Evolutionary conservation across 2,888 invertebrate species (phyloP), one percentile per base, ranked within the genome.

Genomic region (Synanthedon andrenaeformis): DNA sequence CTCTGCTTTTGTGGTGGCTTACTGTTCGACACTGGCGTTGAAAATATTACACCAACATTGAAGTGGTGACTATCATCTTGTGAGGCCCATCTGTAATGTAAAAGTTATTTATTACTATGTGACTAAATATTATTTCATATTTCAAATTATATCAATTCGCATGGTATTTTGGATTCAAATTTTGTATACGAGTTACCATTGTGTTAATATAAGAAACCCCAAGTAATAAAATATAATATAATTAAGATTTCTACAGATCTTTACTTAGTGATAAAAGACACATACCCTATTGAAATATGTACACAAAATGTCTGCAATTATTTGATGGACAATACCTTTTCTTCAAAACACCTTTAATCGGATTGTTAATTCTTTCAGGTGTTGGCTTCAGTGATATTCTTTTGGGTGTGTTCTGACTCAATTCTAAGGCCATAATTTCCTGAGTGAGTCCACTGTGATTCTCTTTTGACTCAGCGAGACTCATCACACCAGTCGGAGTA

Each of bases 11-110:
- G 75, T 6, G 77, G 73, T 49, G 82, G 83, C 54, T 89, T 78
- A 60, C 63, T 68, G 42, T 79, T 74, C 0, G 77, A 69, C 28
- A 95, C 94, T 1, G 95, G 95, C 3, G 95, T 95, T 4, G 94
- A 94, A 66, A 94, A 94, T 57, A 94, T 94, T 0, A 95, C 93
- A 58, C 93, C 92, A 0, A 89, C 89, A 60, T 89, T 86, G 51
- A 88, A 84, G 59, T 90, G 84, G 49, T 90, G 80, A 61, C 89
- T 82, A 62, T 91, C 91, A 57, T 91, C 90, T 67, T 90, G 90
- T 3, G 91, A 91, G 1, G 80, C 82, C 70, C 91, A 91, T 61
- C 91, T 89, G 60, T 35, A 67, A 51, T 35, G 10, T 35, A 35
- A 35, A 35, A 35, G 35, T 35, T 35, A 35, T 35, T 35, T 35